Evolutionary conservation across 2,888 invertebrate genomes (phyloP), one percentile per base, ranked within the genome.

Genomic region (Periphyllus acericola): DNA sequence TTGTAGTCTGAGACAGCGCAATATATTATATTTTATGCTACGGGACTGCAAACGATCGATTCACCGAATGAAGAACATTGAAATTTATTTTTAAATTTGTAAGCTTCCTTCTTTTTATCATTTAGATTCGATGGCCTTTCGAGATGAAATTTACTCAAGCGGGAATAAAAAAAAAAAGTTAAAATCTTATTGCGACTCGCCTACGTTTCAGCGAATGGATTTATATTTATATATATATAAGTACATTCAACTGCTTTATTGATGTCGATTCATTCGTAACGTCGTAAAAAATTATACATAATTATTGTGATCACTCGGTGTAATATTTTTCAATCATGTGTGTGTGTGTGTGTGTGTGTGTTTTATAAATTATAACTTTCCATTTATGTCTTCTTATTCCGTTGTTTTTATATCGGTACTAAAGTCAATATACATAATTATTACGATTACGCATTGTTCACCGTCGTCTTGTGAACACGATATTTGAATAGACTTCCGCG

Each of bases 331-430:
- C 66, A 81, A n/a, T 68, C 40, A 66, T 17, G n/a, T 14, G 46
- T 2, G 46, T 46, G 46, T 46, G n/a, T n/a, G n/a, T n/a, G n/a
- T n/a, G n/a, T n/a, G n/a, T n/a, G 11, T 11, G 60, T 25, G 19
- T 34, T 79, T 79, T n/a, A 68, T 21, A 68, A 66, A 60, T 79
- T n/a, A 68, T 21, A 68, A 66, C 80, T 66, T 68, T 81, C 80
- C 36, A 68, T 34, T 9, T 32, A 21, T 8, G 34, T 74, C 36
- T 74, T 21, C 36, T 34, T 36, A 46, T 46, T 74, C 36, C 34
- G 25, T 68, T 32, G 29, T 29, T 17, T 71, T 29, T 14, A 29
- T 17, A 29, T 29, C 11, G n/a, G 68, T 29, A 29, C 68, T 8
- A 29, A 68, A 68, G 68, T 25, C 29, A 68, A 29, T 29, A 68